Evolutionary conservation across 2,888 invertebrate species (phyloP).

Genomic region (Apamea crenata): DNA sequence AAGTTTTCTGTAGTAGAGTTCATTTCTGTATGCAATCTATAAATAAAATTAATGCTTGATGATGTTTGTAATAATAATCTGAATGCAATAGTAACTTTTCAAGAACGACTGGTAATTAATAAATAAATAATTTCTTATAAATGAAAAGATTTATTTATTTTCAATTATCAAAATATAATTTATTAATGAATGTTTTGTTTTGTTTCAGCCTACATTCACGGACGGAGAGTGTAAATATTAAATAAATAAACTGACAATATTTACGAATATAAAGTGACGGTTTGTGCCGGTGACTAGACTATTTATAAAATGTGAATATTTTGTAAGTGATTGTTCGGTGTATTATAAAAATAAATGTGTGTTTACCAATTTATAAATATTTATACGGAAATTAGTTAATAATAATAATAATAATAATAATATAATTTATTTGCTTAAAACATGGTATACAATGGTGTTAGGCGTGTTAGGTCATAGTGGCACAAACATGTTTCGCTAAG

Average conservation of each 20-base stretch:
- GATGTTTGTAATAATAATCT: background rate
- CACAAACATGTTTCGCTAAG: too few species aligned
- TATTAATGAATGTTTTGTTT: slow-evolving; percentile 41
- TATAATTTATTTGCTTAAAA: too few species aligned
- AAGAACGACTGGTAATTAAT: background rate
- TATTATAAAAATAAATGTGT: slow-evolving; percentile 16
- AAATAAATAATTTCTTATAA: background rate
- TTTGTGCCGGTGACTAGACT: slow-evolving; percentile 15
- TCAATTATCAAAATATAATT: background rate
- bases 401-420: too few species aligned
- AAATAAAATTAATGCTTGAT: background rate
- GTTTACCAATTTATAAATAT: background rate
- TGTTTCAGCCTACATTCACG: slow-evolving; percentile 86
- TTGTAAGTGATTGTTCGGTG: slow-evolving; percentile 23
- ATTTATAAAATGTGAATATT: slow-evolving; percentile 18
- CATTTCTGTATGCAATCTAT: background rate
- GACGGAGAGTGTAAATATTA: slow-evolving; percentile 79
- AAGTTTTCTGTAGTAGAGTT: background rate
- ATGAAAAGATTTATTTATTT: background rate
- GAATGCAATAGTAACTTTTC: background rate
- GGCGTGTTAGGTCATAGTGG: too few species aligned
- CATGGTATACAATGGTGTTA: too few species aligned
- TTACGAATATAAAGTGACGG: slow-evolving; percentile 11
- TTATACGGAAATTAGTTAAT: background rate
- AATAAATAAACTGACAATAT: slow-evolving; percentile 32